A percentile compares a stretch with the other conserved stretches of the same genome.
phyloP scores from a whole-genome alignment of 2,113 vertebrate genomes.

The Phaethornis superciliosus region DNA sequence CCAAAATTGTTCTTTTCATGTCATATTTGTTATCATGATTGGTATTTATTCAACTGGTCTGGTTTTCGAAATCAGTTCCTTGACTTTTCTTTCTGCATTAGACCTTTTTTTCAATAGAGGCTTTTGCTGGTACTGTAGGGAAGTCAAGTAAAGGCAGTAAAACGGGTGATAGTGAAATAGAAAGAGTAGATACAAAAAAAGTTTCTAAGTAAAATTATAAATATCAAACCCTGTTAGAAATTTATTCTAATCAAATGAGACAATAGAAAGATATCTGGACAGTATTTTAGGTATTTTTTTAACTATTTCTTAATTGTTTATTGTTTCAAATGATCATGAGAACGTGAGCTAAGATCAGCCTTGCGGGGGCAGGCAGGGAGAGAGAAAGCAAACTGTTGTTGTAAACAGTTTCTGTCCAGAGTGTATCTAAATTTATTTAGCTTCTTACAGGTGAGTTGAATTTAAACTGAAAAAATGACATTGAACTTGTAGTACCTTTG shows the following conservation, averaged over 20 bases:
- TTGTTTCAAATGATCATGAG: neutral
- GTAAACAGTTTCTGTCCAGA: neutral
- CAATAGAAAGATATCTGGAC: neutral
- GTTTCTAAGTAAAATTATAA: neutral
- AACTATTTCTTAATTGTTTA: neutral
- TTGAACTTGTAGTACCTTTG: slow-evolving; percentile 47
- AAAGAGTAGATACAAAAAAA: neutral
- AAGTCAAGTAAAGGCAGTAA: neutral
- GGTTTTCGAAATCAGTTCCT: neutral
- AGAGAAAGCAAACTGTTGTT: neutral
- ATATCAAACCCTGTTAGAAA: neutral
- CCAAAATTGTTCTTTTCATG: neutral
- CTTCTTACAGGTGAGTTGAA: slow-evolving; percentile 22
- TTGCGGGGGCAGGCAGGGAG: neutral
- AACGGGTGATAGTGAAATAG: neutral
- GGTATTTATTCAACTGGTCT: neutral
- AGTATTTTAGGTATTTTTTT: neutral
- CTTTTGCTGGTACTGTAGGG: neutral
- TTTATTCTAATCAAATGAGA: neutral
- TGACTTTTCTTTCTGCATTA: neutral
- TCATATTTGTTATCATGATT: neutral
- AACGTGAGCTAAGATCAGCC: neutral
- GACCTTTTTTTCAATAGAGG: neutral
- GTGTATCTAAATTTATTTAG: slow-evolving; percentile 20
- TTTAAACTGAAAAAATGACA: slow-evolving; percentile 45